Evolutionary conservation across 2,797 vertebrate genomes (phyloP).

Genomic region (Tadarida brasiliensis): DNA sequence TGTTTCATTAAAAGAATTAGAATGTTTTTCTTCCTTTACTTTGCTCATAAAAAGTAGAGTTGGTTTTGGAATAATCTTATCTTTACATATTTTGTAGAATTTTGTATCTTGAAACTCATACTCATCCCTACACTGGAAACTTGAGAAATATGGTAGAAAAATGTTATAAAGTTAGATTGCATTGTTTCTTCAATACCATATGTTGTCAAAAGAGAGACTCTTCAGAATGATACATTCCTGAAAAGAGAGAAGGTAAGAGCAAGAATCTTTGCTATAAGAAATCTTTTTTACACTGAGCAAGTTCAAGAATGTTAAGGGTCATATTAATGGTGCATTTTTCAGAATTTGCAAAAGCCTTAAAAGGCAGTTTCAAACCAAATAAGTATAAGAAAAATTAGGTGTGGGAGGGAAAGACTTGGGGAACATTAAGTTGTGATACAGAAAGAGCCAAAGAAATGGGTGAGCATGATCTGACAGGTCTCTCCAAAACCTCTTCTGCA

Average conservation of each 20-base stretch:
- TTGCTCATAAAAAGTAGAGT: background rate
- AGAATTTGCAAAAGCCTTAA: constrained; percentile 3
- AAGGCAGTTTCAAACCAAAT: constrained; percentile 3
- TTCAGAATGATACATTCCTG: background rate
- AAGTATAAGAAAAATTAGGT: background rate
- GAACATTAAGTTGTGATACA: background rate
- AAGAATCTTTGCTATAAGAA: background rate
- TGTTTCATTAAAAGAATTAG: background rate
- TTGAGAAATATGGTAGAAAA: background rate
- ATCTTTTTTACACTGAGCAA: constrained; percentile 3
- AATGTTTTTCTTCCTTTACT: background rate
- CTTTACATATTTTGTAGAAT: background rate
- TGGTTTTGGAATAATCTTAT: background rate
- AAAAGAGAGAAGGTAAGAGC: background rate
- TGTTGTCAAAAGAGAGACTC: background rate
- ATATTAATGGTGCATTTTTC: constrained; percentile 5
- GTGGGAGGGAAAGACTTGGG: background rate
- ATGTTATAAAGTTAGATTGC: background rate
- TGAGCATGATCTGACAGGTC: background rate
- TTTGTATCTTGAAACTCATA: background rate
- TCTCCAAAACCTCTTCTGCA: background rate
- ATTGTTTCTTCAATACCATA: background rate
- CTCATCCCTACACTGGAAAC: background rate
- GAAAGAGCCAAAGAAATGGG: background rate
- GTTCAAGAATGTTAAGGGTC: background rate